Conservation (phyloP, 2,797 vertebrate genomes). For the Limosa lapponica region DNA sequence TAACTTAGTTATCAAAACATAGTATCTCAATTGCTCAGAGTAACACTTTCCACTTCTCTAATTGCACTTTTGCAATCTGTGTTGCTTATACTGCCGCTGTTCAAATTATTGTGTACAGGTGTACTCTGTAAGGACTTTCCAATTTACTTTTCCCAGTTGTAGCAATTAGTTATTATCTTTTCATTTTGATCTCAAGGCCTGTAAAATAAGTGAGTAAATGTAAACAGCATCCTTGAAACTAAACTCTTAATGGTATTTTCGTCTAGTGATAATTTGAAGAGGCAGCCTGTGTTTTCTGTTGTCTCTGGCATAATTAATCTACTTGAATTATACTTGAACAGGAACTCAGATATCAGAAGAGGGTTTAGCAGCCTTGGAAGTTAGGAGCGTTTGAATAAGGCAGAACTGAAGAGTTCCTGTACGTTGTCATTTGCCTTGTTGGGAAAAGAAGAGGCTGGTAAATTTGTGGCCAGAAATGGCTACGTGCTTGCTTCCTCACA, state of each 20-base stretch:
- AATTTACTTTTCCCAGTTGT: slow-evolving; percentile 59
- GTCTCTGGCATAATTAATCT: slow-evolving; percentile 42
- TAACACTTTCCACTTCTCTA: slow-evolving; percentile 41
- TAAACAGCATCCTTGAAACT: slow-evolving; percentile 55
- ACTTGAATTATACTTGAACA: not conserved
- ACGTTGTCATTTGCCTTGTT: not conserved
- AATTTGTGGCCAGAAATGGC: not conserved
- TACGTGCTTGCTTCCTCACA: not conserved
- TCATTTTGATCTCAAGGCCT: slow-evolving; percentile 5
- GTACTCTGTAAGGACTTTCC: slow-evolving; percentile 8
- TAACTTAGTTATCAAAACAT: slow-evolving; percentile 57
- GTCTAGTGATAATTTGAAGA: slow-evolving; percentile 38
- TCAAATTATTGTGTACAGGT: slow-evolving; percentile 40
- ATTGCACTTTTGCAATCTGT: slow-evolving; percentile 45
- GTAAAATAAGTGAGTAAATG: slow-evolving; percentile 36
- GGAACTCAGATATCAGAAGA: not conserved
- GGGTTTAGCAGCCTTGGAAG: slow-evolving; percentile 12
- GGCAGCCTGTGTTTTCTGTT: slow-evolving; percentile 11
- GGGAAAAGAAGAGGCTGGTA: not conserved
- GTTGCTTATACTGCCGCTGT: not conserved
- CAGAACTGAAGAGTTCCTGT: not conserved
- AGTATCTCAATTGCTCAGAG: slow-evolving; percentile 51
- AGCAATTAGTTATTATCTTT: slow-evolving; percentile 55
- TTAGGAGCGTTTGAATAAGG: slow-evolving; percentile 7
- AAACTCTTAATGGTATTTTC: slow-evolving; percentile 5